These are phyloP conservation scores for Scaptomyza graminum DNA, from an alignment of 1,140 invertebrate genomes.

Conservation along the genomic window DNA sequence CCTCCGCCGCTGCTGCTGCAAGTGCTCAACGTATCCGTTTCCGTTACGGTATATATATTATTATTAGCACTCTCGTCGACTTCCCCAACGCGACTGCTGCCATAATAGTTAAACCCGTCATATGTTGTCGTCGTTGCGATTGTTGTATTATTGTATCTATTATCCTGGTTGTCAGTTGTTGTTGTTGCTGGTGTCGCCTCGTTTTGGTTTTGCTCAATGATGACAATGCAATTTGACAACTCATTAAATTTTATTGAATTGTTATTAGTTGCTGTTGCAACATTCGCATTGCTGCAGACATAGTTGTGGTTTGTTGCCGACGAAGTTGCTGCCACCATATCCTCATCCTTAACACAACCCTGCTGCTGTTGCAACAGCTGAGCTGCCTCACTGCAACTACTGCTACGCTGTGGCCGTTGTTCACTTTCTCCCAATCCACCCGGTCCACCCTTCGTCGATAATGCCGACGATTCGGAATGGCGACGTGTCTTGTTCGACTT, in stretches of 20 bases:
- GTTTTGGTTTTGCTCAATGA: conserved; percentile 75
- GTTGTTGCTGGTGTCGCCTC: conserved; percentile 30
- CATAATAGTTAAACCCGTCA: conserved; percentile 39
- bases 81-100: background rate
- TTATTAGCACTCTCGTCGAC: conserved; percentile 6
- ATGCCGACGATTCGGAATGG: conserved; percentile 77
- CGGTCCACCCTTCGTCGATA: conserved; percentile 18
- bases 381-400: conserved; percentile 63
- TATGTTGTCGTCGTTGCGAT: conserved; percentile 27
- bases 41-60: conserved; percentile 47
- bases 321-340: conserved; percentile 1
- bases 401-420: conserved; percentile 67
- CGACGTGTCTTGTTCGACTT: conserved; percentile 64
- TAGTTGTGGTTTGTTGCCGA: conserved; percentile 42
- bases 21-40: conserved; percentile 69
- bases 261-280: conserved; percentile 61
- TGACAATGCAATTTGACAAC: conserved; percentile 84
- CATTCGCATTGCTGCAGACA: conserved; percentile 52
- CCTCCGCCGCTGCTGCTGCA: conserved; percentile 46
- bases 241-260: conserved; percentile 84
- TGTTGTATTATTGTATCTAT: conserved; percentile 23
- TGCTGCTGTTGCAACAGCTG: conserved; percentile 28
- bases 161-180: conserved; percentile 17
- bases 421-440: conserved; percentile 21
- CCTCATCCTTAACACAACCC: conserved; percentile 1